Evolutionary conservation across 2,888 invertebrate species (phyloP).

Genomic region (Strigamia maritima): DNA sequence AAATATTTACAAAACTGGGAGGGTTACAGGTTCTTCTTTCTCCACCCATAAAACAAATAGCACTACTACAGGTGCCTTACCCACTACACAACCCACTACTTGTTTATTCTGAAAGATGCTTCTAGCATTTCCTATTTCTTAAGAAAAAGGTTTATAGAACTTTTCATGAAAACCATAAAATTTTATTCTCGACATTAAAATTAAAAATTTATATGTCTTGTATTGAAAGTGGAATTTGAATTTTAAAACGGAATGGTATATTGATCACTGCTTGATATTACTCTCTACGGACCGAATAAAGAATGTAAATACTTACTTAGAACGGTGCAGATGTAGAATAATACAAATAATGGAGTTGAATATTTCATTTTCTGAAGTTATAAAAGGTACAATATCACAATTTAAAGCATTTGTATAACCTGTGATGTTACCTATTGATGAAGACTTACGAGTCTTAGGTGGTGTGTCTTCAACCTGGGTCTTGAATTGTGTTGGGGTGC

Average conservation of each 20-base stretch:
- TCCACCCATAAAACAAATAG: slow-evolving; percentile 27
- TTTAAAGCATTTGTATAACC: too few species aligned
- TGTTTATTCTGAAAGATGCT: slow-evolving; percentile 8
- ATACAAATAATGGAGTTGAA: background rate
- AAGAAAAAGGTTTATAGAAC: background rate
- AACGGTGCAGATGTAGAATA: background rate
- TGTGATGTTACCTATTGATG: too few species aligned
- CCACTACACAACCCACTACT: background rate
- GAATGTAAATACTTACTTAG: background rate
- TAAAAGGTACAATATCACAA: background rate
- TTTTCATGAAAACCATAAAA: background rate
- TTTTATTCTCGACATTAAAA: background rate
- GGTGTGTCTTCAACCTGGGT: background rate
- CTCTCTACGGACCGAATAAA: too few species aligned
- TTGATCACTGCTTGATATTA: background rate
- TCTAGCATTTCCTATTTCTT: background rate
- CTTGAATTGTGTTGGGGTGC: background rate
- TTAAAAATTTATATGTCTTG: background rate
- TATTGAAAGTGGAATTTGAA: background rate
- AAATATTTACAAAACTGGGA: slow-evolving; percentile 11
- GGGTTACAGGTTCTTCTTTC: background rate
- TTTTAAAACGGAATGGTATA: background rate
- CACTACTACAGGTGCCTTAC: background rate
- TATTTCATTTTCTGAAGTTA: background rate
- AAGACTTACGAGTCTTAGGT: background rate